Conservation (phyloP, 2,113 vertebrate species). For the Mormyrus iriodes region DNA sequence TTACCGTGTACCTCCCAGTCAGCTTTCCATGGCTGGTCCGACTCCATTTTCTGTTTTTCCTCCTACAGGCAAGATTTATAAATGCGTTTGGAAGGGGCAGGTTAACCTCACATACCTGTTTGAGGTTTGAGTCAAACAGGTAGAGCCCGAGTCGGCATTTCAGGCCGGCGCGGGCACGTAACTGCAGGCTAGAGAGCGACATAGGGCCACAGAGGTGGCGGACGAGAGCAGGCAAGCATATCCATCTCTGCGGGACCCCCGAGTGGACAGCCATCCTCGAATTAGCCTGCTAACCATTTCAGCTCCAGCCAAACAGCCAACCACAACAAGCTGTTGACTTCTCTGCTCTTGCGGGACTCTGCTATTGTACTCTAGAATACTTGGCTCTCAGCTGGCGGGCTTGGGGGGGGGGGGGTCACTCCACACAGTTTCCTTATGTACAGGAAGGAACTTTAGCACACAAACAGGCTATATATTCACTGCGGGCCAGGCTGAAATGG, state of each 20-base stretch:
- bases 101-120: background rate
- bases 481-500: constrained; percentile 30
- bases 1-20: background rate
- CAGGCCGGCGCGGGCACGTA: background rate
- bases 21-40: background rate
- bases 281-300: background rate
- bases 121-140: background rate
- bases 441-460: constrained; percentile 51
- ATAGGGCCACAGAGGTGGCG: too few species aligned
- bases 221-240: too few species aligned
- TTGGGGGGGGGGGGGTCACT: constrained; percentile 29
- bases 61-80: background rate
- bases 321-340: constrained; percentile 47
- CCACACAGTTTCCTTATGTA: constrained; percentile 47
- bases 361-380: constrained; percentile 38
- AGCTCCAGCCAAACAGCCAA: constrained; percentile 47
- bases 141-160: background rate
- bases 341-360: constrained; percentile 15
- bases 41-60: background rate
- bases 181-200: background rate
- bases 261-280: background rate
- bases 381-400: background rate
- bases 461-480: constrained; percentile 48
- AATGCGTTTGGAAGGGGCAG: background rate
- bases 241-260: too few species aligned